A percentile compares a stretch with the other conserved stretches of the same genome.
phyloP scores from a whole-genome alignment of 1,140 invertebrate genomes.

The Pemphigus obesinymphae region DNA sequence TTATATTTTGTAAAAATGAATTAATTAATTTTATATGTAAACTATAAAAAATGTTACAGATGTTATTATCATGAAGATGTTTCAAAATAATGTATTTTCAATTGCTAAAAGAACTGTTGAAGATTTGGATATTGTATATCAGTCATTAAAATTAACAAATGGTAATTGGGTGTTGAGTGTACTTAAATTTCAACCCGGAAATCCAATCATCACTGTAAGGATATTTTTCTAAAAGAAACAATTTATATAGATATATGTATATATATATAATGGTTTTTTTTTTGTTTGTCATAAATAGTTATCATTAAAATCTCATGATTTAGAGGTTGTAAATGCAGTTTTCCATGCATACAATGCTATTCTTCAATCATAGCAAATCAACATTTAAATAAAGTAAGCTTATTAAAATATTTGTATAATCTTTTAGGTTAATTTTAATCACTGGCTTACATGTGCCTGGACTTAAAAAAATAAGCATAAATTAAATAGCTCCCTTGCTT shows the following conservation, averaged over 20 bases:
- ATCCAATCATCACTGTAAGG: conserved; percentile 80
- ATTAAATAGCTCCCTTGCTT: too few species aligned
- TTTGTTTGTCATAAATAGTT: conserved; percentile 66
- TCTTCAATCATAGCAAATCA: conserved; percentile 65
- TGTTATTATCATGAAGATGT: conserved; percentile 88
- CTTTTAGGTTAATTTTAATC: too few species aligned
- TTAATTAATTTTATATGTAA: neutral
- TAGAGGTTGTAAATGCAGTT: conserved; percentile 86
- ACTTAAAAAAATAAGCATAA: too few species aligned
- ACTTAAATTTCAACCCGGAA: conserved; percentile 91
- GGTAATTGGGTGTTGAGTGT: conserved; percentile 96
- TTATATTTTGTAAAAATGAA: neutral
- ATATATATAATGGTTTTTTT: conserved; percentile 44
- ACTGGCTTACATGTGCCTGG: too few species aligned
- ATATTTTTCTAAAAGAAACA: too few species aligned
- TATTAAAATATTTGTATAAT: neutral
- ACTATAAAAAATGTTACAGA: conserved; percentile 57
- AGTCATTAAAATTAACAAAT: conserved; percentile 94
- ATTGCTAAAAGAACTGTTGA: conserved; percentile 99
- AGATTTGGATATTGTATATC: conserved; percentile 98
- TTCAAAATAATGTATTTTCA: conserved; percentile 95
- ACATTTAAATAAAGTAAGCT: neutral
- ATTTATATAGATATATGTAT: neutral
- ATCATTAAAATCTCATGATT: conserved; percentile 84
- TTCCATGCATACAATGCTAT: conserved; percentile 92